Conservation (phyloP, 2,888 invertebrate species). For the Phengaris alcon region DNA sequence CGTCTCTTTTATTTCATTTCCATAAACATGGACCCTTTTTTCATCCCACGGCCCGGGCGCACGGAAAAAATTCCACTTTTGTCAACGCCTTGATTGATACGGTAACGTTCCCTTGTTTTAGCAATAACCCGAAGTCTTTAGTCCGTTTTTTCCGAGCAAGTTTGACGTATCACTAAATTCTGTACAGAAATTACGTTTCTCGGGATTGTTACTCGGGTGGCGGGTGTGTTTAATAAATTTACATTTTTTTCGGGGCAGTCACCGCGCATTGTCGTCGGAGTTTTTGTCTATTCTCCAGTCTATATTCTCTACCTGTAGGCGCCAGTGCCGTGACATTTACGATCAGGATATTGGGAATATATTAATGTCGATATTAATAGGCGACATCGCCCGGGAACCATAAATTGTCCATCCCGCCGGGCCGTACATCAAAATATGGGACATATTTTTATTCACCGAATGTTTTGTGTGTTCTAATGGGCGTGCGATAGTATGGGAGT, state of each 20-base stretch:
- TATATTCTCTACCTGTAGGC: conserved; percentile 69
- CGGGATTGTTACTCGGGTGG: conserved; percentile 65
- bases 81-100: conserved; percentile 78
- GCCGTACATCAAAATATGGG: conserved; percentile 60
- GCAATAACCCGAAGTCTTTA: conserved; percentile 69
- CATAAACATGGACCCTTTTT: conserved; percentile 73
- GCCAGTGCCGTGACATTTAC: conserved; percentile 77
- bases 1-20: conserved; percentile 65
- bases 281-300: conserved; percentile 64
- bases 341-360: conserved; percentile 74
- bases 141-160: conserved; percentile 61
- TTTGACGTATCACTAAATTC: conserved; percentile 79
- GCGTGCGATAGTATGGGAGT: conserved; percentile 45
- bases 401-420: conserved; percentile 64
- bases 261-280: conserved; percentile 63
- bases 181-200: conserved; percentile 75
- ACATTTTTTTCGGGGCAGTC: conserved; percentile 60
- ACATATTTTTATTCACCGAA: conserved; percentile 48
- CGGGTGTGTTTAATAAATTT: conserved; percentile 73
- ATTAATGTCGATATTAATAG: conserved; percentile 78
- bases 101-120: conserved; percentile 78
- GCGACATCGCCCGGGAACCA: conserved; percentile 58
- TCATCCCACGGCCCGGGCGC: conserved; percentile 57
- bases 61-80: conserved; percentile 68
- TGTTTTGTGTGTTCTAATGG: conserved; percentile 47